phyloP scores from a whole-genome alignment of 37 sponge, comb jelly and placozoan species.

The Geodia barretti region DNA sequence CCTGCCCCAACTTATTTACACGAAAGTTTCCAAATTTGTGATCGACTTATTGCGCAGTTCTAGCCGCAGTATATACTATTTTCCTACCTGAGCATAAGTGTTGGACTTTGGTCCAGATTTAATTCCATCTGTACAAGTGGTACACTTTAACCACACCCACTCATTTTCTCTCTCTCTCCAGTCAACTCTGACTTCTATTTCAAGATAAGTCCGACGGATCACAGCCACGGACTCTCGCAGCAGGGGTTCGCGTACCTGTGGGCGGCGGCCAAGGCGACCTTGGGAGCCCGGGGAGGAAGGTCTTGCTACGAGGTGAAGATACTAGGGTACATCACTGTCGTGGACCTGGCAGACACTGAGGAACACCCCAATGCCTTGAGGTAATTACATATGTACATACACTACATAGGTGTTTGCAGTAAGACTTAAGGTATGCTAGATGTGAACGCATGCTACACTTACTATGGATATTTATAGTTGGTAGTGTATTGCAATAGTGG shows the following conservation, averaged over 20 bases:
- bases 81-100: too few relatives aligned
- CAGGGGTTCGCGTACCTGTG: slow-evolving; percentile 76
- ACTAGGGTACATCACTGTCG: slow-evolving; percentile 27
- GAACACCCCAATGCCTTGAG: slow-evolving; percentile 56
- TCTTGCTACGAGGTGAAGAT: slow-evolving; percentile 76
- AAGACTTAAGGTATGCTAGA: too few relatives aligned
- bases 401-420: too few relatives aligned
- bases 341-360: slow-evolving; percentile 39
- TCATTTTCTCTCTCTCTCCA: neutral
- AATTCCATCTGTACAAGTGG: neutral
- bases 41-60: too few relatives aligned
- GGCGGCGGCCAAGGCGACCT: slow-evolving; percentile 79
- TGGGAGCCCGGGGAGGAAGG: slow-evolving; percentile 76
- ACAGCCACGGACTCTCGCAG: slow-evolving; percentile 50
- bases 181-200: slow-evolving; percentile 84
- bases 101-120: too few relatives aligned
- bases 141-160: neutral
- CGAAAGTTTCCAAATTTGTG: too few relatives aligned
- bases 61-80: too few relatives aligned
- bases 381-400: too few relatives aligned
- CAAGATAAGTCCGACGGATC: slow-evolving; percentile 66
- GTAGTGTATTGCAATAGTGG: too few relatives aligned
- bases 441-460: too few relatives aligned
- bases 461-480: too few relatives aligned
- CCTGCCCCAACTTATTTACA: too few relatives aligned